Conservation (phyloP, 2,113 vertebrate species). For the Ciconia stormi region DNA sequence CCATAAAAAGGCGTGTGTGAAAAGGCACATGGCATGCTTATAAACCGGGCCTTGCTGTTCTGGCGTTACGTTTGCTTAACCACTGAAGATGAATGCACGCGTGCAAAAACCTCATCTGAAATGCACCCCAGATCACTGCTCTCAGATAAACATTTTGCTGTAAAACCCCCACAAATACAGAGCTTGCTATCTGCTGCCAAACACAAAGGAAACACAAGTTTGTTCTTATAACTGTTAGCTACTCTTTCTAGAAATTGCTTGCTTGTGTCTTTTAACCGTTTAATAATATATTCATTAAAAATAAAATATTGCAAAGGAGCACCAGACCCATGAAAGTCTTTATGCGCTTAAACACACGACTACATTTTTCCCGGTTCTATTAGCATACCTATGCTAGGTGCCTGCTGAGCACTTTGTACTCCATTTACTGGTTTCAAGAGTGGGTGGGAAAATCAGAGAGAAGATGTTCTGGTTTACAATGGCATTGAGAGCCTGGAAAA, state of each 20-base stretch:
- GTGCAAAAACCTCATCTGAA: background rate
- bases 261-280: background rate
- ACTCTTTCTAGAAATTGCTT: background rate
- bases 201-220: background rate
- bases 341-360: background rate
- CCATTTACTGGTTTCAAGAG: background rate
- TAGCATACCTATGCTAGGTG: background rate
- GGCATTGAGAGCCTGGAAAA: background rate
- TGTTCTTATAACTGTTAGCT: background rate
- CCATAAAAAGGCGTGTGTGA: fast-evolving
- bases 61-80: background rate
- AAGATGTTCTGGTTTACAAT: background rate
- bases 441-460: background rate
- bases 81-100: background rate
- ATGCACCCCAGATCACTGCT: background rate
- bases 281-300: background rate
- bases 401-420: background rate
- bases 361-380: background rate
- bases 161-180: background rate
- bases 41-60: background rate
- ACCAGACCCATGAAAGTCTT: background rate
- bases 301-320: slow-evolving; percentile 25
- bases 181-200: slow-evolving; percentile 17
- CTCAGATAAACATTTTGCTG: background rate
- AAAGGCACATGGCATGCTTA: fast-evolving